Evolutionary conservation across 35 echinoderm and acorn worm species (phyloP), one percentile per base, ranked within the genome.

Genomic region (Nesometra sesokonis): DNA sequence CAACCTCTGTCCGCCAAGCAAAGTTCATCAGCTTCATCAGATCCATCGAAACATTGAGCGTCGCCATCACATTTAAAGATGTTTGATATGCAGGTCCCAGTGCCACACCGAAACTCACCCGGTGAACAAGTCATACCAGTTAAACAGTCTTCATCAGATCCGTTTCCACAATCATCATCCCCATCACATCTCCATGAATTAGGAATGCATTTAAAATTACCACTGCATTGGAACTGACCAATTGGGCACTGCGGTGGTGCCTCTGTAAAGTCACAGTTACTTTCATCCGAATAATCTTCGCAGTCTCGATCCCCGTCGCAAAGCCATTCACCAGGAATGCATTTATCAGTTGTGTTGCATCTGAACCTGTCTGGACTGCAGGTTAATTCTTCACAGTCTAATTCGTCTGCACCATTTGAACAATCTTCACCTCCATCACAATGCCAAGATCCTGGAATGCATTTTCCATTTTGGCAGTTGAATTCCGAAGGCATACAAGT

Each of bases 291-390:
- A 33, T 27, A 43, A 78, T 95, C 93, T 21, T 90, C 90, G 32
- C 93, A 95, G 47, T 95, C 93, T 77, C 89, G 29, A 78, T 92
- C 90, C 17, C 88, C 35, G 57, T 95, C 93, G 36, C 93, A 95
- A 4, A 78, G 34, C 93, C 93, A 95, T 17, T 7, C 4, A 7
- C 5, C 39, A 15, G 39, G 39, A 43, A 43, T 43, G 39, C 39
- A 43, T 52, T 77, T 57, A 34, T 87, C 90, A 80, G 85, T 95
- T n/a, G n/a, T n/a, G 33, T 76, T 32, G 77, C 93, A 95, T 29
- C 87, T 76, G 31, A 95, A 95, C 31, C 86, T 88, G 23, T 89
- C 93, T 11, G 30, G 80, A 0, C 81, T 37, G 85, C 93, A 94
- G n/a, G n/a, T n/a, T n/a, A n/a, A n/a, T 35, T 78, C 43, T 7